Base-by-base conservation (phyloP, 2,888 invertebrate species). In the Lathronympha strigana region DNA sequence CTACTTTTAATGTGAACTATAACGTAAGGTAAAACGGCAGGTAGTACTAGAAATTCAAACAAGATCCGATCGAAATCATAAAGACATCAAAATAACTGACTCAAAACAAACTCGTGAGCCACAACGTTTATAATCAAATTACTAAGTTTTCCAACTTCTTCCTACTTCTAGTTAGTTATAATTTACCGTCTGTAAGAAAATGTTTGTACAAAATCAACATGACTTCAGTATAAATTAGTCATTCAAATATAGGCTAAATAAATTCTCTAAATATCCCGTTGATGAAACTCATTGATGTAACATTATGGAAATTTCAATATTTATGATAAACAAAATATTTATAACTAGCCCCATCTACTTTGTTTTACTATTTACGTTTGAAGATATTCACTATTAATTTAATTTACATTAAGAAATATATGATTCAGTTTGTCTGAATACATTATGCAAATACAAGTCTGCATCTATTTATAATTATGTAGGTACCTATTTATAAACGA, bases 61-160 rank as follows among this genome's bases (percentile, higher is more conserved):
- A 8, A 23, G 4, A n/a, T 21, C n/a, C 21, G n/a, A 13, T 23
- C 31, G 0, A 21, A 43, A 21, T 61, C 3, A 43, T 15, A 47
- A 54, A 47, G 5, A 28, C 47, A 54, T 61, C 25, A 62, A 19
- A 17, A 25, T 6, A 4, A 17, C 28, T 11, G n/a, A 15, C 11
- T 28, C 0, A 15, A 38, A 17, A 6, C 23, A 53, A 54, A 21
- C 8, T 49, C 28, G 11, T 49, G n/a, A 43, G 23, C 38, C 55
- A 49, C 31, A 19, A 49, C 49, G 49, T 31, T 63, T 31, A 13
- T 21, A 19, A 43, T 49, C 38, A 49, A 49, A 49, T 55, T 49
- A 57, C 23, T 31, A 57, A 31, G 13, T 23, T 23, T n/a, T 21
- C 63, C 55, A 55, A 57, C 51, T 61, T 40, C 4, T 8, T 11